A percentile compares a stretch with the other conserved stretches of the same genome.
These are phyloP conservation scores for Sebastes taczanowskii DNA, from an alignment of 2,797 vertebrate genomes.

Conservation along the genomic window DNA sequence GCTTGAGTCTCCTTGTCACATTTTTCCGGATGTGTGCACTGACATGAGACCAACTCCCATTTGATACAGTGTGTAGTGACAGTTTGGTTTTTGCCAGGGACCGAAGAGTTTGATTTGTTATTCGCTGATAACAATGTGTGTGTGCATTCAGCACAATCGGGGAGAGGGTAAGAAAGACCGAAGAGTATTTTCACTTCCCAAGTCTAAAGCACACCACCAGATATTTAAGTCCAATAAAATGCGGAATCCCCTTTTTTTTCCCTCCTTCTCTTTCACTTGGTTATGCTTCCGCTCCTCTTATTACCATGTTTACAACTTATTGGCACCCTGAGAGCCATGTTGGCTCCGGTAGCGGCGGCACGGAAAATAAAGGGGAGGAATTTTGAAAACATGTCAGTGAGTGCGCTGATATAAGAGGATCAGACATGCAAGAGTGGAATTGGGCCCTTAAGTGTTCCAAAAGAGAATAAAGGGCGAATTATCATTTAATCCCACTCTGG, in stretches of 20 bases:
- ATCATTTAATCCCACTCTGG: conserved; percentile 77
- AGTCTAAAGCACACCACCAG: neutral
- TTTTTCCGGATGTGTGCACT: conserved; percentile 39
- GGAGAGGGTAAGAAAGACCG: neutral
- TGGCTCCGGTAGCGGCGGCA: conserved; percentile 48
- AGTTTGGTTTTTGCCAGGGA: conserved; percentile 34
- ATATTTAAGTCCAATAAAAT: conserved; percentile 42
- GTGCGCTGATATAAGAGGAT: conserved; percentile 78
- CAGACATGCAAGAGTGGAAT: conserved; percentile 81
- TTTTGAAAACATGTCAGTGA: conserved; percentile 73
- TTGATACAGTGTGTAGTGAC: conserved; percentile 11
- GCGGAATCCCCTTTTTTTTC: neutral
- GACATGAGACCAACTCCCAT: conserved; percentile 28
- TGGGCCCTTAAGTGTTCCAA: conserved; percentile 71
- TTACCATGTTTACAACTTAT: conserved; percentile 70
- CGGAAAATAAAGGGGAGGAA: conserved; percentile 54
- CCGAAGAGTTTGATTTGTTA: conserved; percentile 52
- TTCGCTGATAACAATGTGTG: conserved; percentile 59
- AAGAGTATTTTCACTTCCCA: conserved; percentile 2
- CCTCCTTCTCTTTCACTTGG: conserved; percentile 28
- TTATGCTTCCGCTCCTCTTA: conserved; percentile 48
- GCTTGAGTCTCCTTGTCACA: conserved; percentile 9
- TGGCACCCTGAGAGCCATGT: conserved; percentile 41
- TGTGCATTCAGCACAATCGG: conserved; percentile 39
- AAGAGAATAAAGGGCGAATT: conserved; percentile 76